These are phyloP conservation scores for Cremastinae sp. DNA, from an alignment of 2,888 invertebrate genomes.

Conservation along the genomic window DNA sequence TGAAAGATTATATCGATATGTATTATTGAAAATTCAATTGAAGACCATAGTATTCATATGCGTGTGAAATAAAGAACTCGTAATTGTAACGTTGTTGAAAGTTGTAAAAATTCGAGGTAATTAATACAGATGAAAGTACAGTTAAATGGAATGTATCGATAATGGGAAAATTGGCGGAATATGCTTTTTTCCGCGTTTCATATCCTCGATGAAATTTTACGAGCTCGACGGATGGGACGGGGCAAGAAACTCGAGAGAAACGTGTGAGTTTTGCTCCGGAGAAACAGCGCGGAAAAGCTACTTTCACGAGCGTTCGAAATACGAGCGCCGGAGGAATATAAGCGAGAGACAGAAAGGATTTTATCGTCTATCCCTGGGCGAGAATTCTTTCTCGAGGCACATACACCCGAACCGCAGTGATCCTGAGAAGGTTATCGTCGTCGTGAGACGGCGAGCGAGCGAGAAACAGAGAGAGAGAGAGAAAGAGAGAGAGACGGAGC, in stretches of 20 bases:
- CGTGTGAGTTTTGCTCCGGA: slow-evolving; percentile 12
- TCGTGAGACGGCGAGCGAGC: slow-evolving; percentile 10
- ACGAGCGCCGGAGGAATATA: slow-evolving; percentile 35
- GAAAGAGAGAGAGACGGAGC: slow-evolving; percentile 21
- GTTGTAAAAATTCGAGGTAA: too few species aligned
- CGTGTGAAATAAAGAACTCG: too few species aligned
- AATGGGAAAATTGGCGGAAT: too few species aligned
- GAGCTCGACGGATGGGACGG: background rate
- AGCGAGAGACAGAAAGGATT: slow-evolving; percentile 50
- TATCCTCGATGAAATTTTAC: background rate
- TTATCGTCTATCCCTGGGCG: slow-evolving; percentile 44
- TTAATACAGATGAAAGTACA: too few species aligned
- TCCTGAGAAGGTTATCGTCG: slow-evolving; percentile 52
- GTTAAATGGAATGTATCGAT: too few species aligned
- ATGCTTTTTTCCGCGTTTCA: slow-evolving; percentile 11
- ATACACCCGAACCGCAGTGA: slow-evolving; percentile 31
- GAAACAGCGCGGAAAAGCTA: slow-evolving; percentile 39
- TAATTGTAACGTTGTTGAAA: too few species aligned
- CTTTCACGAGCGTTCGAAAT: slow-evolving; percentile 42
- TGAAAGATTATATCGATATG: too few species aligned
- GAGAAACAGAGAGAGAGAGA: too few species aligned
- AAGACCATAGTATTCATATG: too few species aligned
- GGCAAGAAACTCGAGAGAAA: background rate
- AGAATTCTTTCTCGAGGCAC: slow-evolving; percentile 37
- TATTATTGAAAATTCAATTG: too few species aligned